A percentile compares a stretch with the other conserved stretches of the same genome.
These are phyloP conservation scores for Eucera pruinosa DNA, from an alignment of 2,888 invertebrate genomes.

Conservation along the genomic window DNA sequence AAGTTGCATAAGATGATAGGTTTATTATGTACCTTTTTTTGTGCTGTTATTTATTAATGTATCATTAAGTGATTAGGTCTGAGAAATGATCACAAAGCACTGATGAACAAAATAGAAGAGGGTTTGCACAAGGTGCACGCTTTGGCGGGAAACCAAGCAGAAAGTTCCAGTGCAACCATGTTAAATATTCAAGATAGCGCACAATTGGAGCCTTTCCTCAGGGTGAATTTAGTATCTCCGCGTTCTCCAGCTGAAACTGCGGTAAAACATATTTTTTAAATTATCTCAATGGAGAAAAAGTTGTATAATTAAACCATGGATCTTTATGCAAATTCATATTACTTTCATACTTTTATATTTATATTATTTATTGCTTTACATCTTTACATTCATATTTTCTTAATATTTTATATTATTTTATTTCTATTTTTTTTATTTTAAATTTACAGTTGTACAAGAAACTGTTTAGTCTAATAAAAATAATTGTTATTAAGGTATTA, in stretches of 20 bases:
- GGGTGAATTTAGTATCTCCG: constrained; percentile 89
- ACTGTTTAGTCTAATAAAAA: no score
- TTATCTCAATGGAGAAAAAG: background rate
- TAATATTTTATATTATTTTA: no score
- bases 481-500: no score
- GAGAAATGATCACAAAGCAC: constrained; percentile 93
- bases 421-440: no score
- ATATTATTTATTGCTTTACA: constrained; percentile 1
- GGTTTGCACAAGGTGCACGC: constrained; percentile 89
- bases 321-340: no score
- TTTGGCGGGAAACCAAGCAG: constrained; percentile 75
- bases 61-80: constrained; percentile 86
- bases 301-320: no score
- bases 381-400: no score
- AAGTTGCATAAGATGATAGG: no score
- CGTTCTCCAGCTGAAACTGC: constrained; percentile 94
- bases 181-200: constrained; percentile 71
- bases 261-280: constrained; percentile 85
- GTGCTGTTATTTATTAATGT: constrained; percentile 32
- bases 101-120: constrained; percentile 94
- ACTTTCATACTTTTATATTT: no score
- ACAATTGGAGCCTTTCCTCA: constrained; percentile 87
- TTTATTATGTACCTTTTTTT: no score
- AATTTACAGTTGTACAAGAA: no score
- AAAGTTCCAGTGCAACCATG: constrained; percentile 39